Evolutionary conservation across 2,113 vertebrate genomes (phyloP), one percentile per base, ranked within the genome.

Genomic region (Aphelocoma coerulescens): DNA sequence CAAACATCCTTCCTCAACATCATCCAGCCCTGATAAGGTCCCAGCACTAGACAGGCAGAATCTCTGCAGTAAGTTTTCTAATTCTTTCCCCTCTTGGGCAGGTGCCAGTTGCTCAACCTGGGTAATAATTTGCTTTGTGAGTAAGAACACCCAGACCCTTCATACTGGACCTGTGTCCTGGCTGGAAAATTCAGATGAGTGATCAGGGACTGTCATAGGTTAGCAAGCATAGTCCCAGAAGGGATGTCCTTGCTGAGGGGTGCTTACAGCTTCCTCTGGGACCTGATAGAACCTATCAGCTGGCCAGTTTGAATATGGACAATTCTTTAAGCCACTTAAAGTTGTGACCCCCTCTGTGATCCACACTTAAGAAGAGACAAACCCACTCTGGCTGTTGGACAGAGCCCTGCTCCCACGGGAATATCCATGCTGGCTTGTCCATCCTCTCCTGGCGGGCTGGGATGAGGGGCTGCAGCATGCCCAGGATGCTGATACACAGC

Each of bases 1-100:
- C 62, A 94, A 96, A 95, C 94, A 95, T 91, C 93, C 95, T 95
- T 80, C 88, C 73, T 93, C 37, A 54, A 87, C 57, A 13, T 3
- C 54, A 3, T 35, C 68, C 52, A 62, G 68, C 55, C 44, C 83
- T 59, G 97, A 95, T 97, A 97, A 97, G 80, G 54, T 92, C 33
- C 59, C 51, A 89, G 77, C 46, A 77, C 66, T 11, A 88, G 39
- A 63, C 0, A 0, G n/a, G 57, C 41, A 93, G 57, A 78, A 84
- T 57, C 35, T 49, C 68, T 86, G 79, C 88, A 57, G 68, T 49
- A 92, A 59, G 41, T 20, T 49, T 48, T 86, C 49, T 54, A 4
- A 21, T 22, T 78, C 68, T 11, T 68, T 23, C 41, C 72, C 49
- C 18, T 52, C 73, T 81, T 94, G 92, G 90, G 68, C 52, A 62